phyloP scores from a whole-genome alignment of 2,797 vertebrate species.

The Neosilurus mollespiculum region DNA sequence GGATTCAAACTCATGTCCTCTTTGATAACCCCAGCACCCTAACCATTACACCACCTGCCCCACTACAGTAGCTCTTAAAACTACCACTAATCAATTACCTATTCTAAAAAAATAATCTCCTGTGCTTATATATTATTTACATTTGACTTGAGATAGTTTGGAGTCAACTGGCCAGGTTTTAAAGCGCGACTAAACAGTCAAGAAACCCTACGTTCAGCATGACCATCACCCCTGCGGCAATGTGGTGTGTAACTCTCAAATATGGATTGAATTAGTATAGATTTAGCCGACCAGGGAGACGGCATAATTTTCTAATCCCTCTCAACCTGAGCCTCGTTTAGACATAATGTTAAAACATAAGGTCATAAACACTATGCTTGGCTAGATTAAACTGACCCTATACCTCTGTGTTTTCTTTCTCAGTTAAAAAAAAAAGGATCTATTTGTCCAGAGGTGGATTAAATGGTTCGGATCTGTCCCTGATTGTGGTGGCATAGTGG shows the following conservation, averaged over 20 bases:
- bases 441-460: not conserved
- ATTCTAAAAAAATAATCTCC: not conserved
- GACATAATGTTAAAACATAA: not conserved
- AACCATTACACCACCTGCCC: no score
- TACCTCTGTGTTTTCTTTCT: not conserved
- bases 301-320: not conserved
- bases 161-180: not conserved
- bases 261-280: not conserved
- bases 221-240: not conserved
- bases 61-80: not conserved
- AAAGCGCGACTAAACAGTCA: not conserved
- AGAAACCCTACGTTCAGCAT: not conserved
- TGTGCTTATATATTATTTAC: not conserved
- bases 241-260: not conserved
- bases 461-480: not conserved
- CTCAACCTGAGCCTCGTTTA: not conserved
- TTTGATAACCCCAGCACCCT: no score
- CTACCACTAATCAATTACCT: not conserved
- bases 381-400: not conserved
- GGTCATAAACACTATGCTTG: not conserved
- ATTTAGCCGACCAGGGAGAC: not conserved
- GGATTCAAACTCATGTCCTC: no score
- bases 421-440: not conserved
- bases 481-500: no score
- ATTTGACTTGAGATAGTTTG: not conserved